Conservation (phyloP, 2,888 invertebrate genomes). For the Chymomyza fuscimana region DNA sequence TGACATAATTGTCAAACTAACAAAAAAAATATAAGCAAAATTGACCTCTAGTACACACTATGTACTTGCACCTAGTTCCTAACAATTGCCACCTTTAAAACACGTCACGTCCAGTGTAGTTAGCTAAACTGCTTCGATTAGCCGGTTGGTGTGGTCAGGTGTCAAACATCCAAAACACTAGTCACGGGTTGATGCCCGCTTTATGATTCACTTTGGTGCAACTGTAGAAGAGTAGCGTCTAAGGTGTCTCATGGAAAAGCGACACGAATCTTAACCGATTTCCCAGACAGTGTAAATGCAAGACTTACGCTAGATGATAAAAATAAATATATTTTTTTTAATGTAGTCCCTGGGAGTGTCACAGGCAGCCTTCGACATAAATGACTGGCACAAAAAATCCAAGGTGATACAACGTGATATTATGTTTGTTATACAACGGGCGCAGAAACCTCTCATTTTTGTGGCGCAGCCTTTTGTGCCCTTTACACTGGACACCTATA, state of each 20-base stretch:
- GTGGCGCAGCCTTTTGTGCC: slow-evolving; percentile 66
- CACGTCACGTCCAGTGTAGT: too few relatives aligned
- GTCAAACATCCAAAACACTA: not conserved
- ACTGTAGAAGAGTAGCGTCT: too few relatives aligned
- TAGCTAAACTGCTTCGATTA: not conserved
- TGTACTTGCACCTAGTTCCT: too few relatives aligned
- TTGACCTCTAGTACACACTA: too few relatives aligned
- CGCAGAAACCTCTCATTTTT: slow-evolving; percentile 70
- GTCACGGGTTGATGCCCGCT: not conserved
- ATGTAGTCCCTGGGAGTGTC: slow-evolving; percentile 70
- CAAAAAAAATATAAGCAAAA: too few relatives aligned
- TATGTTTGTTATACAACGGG: slow-evolving; percentile 66
- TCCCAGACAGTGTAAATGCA: not conserved
- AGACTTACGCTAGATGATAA: not conserved
- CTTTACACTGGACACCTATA: slow-evolving; percentile 69
- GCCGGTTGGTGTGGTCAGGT: not conserved
- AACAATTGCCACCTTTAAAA: too few relatives aligned
- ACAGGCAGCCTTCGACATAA: slow-evolving; percentile 66
- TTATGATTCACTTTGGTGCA: too few relatives aligned
- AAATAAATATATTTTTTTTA: not conserved
- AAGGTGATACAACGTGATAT: slow-evolving; percentile 59
- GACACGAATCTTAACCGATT: not conserved
- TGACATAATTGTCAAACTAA: too few relatives aligned
- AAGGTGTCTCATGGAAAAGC: too few relatives aligned
- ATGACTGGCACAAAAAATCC: slow-evolving; percentile 63